Evolutionary conservation across 2,888 invertebrate species (phyloP).

Genomic region (Colletes collaris): DNA sequence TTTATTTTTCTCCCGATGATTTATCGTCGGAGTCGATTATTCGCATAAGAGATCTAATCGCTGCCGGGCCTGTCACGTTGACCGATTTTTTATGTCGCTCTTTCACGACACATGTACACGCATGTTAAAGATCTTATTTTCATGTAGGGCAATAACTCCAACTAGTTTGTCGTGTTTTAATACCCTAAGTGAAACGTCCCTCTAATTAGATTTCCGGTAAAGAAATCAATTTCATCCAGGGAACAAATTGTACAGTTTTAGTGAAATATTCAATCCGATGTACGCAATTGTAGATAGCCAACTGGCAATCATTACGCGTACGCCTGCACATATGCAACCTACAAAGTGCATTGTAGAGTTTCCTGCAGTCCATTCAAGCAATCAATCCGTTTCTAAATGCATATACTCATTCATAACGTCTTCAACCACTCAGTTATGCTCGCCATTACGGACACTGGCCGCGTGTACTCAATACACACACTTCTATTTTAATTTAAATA

Average conservation of each 20-base stretch:
- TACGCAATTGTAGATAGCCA: not conserved
- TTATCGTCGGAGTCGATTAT: constrained; percentile 7
- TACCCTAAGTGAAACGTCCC: not conserved
- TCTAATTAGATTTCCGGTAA: too few species aligned
- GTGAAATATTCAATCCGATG: too few species aligned
- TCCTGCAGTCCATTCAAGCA: too few species aligned
- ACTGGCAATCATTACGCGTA: not conserved
- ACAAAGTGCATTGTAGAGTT: not conserved
- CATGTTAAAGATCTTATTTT: constrained; percentile 20
- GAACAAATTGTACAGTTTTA: too few species aligned
- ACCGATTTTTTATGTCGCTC: constrained; percentile 40
- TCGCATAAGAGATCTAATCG: constrained; percentile 38
- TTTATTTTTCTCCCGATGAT: not conserved
- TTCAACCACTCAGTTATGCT: too few species aligned
- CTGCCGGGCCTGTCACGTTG: constrained; percentile 33
- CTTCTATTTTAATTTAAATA: too few species aligned
- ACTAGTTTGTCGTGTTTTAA: constrained; percentile 3
- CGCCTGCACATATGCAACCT: not conserved
- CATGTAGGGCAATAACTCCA: constrained; percentile 13
- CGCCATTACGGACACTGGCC: too few species aligned
- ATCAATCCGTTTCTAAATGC: too few species aligned
- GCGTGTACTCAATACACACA: too few species aligned
- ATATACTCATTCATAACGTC: too few species aligned
- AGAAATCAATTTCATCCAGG: too few species aligned
- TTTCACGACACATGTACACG: constrained; percentile 17